Percentiles rank a stretch among this genome's conserved stretches.
Conservation (phyloP, 1,140 invertebrate genomes). For the Leptoteleia sp. region DNA sequence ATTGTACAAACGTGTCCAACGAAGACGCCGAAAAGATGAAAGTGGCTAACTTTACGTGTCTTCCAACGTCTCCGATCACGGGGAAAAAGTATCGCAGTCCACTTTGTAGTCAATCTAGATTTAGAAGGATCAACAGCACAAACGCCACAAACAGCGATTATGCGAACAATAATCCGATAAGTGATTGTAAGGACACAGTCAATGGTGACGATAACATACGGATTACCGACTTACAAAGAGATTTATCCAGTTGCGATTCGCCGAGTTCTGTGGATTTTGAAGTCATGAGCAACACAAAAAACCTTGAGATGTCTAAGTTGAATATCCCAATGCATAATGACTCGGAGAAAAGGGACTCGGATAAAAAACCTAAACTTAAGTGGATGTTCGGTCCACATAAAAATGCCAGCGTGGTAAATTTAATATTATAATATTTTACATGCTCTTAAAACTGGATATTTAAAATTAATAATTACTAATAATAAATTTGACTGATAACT, state of each 20-base stretch:
- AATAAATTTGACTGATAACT: too few relatives aligned
- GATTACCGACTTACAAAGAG: slow-evolving; percentile 52
- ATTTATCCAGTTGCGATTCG: slow-evolving; percentile 64
- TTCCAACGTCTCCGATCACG: slow-evolving; percentile 75
- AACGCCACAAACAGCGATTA: slow-evolving; percentile 52
- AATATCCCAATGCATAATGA: slow-evolving; percentile 39
- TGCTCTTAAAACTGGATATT: too few relatives aligned
- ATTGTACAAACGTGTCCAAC: slow-evolving; percentile 59
- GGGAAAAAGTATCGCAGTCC: slow-evolving; percentile 77
- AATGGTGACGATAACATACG: slow-evolving; percentile 1
- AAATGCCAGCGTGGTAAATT: slow-evolving; percentile 83
- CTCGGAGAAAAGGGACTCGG: slow-evolving; percentile 32
- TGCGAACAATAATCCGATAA: slow-evolving; percentile 26
- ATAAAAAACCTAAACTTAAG: slow-evolving; percentile 73
- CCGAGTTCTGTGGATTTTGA: slow-evolving; percentile 48
- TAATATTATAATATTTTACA: too few relatives aligned
- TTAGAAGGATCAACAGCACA: slow-evolving; percentile 68
- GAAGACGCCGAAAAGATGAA: slow-evolving; percentile 67
- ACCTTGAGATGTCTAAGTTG: slow-evolving; percentile 40
- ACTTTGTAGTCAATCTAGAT: slow-evolving; percentile 67
- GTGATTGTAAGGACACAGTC: slow-evolving; percentile 7
- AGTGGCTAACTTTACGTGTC: slow-evolving; percentile 63
- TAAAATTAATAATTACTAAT: too few relatives aligned
- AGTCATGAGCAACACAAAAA: slow-evolving; percentile 30
- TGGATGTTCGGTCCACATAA: slow-evolving; percentile 85